Evolutionary conservation across 2,888 invertebrate species (phyloP).

Genomic region (Pycnomerus fuliginosus): DNA sequence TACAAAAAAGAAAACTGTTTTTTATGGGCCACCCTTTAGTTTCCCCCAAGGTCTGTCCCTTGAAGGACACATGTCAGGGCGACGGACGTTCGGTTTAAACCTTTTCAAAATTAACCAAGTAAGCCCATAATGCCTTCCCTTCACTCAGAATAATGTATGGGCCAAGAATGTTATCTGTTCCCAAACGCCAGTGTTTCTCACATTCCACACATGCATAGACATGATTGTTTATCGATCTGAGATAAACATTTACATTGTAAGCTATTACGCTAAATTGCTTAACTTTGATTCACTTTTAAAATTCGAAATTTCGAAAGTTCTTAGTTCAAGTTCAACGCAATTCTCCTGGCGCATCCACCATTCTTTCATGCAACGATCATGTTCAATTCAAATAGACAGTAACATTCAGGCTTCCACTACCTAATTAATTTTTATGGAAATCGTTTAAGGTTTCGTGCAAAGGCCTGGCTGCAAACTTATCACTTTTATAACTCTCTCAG

Average conservation of each 20-base stretch:
- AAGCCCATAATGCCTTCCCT: neutral
- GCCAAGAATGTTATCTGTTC: conserved; percentile 5
- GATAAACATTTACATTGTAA: conserved; percentile 4
- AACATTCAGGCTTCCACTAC: too few species aligned
- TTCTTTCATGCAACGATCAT: too few species aligned
- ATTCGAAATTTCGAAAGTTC: neutral
- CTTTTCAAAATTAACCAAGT: conserved; percentile 1
- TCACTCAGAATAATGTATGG: neutral
- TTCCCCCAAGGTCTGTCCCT: too few species aligned
- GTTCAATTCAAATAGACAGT: too few species aligned
- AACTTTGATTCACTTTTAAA: conserved; percentile 13
- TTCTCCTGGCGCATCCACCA: conserved; percentile 13
- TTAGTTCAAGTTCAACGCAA: too few species aligned
- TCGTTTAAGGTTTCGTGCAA: conserved; percentile 22
- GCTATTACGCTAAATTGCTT: conserved; percentile 18
- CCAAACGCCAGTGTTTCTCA: conserved; percentile 16
- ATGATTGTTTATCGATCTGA: conserved; percentile 37
- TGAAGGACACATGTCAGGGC: too few species aligned
- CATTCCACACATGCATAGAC: conserved; percentile 38
- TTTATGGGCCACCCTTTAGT: too few species aligned
- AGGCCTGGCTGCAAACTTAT: conserved; percentile 14
- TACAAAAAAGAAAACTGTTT: too few species aligned
- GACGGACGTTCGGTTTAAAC: too few species aligned
- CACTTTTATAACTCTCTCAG: conserved; percentile 25
- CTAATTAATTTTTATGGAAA: conserved; percentile 12